Evolutionary conservation across 2,888 invertebrate genomes (phyloP).

Genomic region (Drepanosiphum platanoidis): DNA sequence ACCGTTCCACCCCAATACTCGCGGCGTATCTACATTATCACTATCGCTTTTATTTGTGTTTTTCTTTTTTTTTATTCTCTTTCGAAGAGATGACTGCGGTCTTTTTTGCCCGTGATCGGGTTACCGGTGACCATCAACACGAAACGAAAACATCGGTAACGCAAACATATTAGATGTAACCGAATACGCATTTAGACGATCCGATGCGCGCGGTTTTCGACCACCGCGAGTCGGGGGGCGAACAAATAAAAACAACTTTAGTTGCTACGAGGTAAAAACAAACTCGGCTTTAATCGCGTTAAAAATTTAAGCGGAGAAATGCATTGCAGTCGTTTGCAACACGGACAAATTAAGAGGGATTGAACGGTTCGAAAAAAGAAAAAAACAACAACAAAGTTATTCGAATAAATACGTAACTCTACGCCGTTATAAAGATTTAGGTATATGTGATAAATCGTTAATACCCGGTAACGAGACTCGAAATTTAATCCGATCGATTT

Average conservation of each 20-base stretch:
- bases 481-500: too few relatives aligned
- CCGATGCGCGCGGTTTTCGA: neutral
- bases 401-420: too few relatives aligned
- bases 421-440: too few relatives aligned
- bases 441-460: too few relatives aligned
- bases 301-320: neutral
- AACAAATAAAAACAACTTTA: neutral
- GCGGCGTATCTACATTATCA: neutral
- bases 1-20: neutral
- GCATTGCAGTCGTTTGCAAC: neutral
- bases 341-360: too few relatives aligned
- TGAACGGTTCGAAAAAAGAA: too few relatives aligned
- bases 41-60: conserved; percentile 17
- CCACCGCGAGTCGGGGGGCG: neutral
- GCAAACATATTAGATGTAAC: neutral
- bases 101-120: neutral
- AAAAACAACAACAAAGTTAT: too few relatives aligned
- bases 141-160: neutral
- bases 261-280: too few relatives aligned
- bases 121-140: neutral
- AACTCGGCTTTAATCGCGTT: neutral
- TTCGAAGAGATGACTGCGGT: neutral
- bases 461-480: too few relatives aligned
- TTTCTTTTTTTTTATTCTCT: conserved; percentile 8
- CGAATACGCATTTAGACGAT: neutral